Conservation (phyloP, 2,113 vertebrate species). For the Oxyura jamaicensis region DNA sequence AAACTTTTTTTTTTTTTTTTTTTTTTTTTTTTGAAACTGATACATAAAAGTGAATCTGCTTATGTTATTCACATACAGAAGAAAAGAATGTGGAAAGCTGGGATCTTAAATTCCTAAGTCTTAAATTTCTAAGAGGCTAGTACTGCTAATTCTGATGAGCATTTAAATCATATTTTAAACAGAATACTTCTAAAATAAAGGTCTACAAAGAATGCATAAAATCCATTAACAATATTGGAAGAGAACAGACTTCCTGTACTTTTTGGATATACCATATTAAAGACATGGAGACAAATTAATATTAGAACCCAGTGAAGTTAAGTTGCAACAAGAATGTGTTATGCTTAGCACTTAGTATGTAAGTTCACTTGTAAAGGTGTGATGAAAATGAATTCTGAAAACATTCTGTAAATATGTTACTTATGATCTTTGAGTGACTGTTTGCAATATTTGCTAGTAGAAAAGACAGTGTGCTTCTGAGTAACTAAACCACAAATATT, state of each 20-base stretch:
- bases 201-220: background rate
- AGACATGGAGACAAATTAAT: background rate
- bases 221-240: background rate
- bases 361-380: background rate
- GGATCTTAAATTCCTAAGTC: rapidly evolving
- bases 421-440: background rate
- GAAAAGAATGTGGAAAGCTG: background rate
- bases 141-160: background rate
- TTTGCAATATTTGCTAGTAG: background rate
- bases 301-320: background rate
- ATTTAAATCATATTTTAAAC: background rate
- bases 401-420: background rate
- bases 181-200: background rate
- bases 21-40: background rate
- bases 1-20: background rate
- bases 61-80: background rate
- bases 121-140: background rate
- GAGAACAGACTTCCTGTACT: background rate
- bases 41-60: background rate
- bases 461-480: background rate
- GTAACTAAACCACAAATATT: background rate
- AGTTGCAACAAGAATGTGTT: background rate
- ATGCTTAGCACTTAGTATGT: background rate
- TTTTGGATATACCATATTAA: background rate
- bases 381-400: background rate